These are phyloP conservation scores for Tor tambroides DNA, from an alignment of 2,113 vertebrate genomes.

Conservation along the genomic window DNA sequence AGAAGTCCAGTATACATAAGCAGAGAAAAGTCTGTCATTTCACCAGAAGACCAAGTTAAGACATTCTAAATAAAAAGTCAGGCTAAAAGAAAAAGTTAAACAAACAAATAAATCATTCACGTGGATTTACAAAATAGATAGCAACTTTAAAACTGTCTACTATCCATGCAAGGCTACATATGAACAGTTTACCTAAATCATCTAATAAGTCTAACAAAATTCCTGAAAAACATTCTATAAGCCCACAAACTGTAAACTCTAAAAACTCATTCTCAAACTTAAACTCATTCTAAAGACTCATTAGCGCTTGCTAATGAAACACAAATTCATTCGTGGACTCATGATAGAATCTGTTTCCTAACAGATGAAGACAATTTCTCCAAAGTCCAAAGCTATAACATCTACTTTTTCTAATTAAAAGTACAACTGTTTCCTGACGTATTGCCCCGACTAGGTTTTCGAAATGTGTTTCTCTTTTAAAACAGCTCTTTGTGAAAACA, in stretches of 20 bases:
- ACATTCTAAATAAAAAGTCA: too few species aligned
- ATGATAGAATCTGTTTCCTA: not conserved
- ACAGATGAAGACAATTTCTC: not conserved
- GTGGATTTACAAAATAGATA: not conserved
- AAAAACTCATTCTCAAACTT: not conserved
- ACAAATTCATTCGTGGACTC: not conserved
- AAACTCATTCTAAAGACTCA: not conserved
- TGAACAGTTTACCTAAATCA: not conserved
- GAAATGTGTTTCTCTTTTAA: not conserved
- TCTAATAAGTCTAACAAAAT: not conserved
- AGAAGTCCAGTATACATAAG: too few species aligned
- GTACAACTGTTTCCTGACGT: not conserved
- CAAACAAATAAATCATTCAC: too few species aligned
- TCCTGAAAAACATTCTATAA: not conserved
- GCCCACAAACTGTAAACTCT: not conserved
- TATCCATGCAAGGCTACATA: not conserved
- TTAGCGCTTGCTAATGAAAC: constrained; percentile 24
- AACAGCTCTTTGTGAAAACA: not conserved
- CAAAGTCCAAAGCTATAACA: not conserved
- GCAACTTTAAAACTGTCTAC: not conserved
- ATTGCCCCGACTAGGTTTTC: not conserved
- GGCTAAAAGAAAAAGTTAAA: too few species aligned
- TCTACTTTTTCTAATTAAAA: not conserved
- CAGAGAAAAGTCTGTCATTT: too few species aligned
- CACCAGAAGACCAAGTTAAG: too few species aligned